Base-by-base conservation (phyloP, 2,113 vertebrate species). In the Ornithorhynchus anatinus region DNA sequence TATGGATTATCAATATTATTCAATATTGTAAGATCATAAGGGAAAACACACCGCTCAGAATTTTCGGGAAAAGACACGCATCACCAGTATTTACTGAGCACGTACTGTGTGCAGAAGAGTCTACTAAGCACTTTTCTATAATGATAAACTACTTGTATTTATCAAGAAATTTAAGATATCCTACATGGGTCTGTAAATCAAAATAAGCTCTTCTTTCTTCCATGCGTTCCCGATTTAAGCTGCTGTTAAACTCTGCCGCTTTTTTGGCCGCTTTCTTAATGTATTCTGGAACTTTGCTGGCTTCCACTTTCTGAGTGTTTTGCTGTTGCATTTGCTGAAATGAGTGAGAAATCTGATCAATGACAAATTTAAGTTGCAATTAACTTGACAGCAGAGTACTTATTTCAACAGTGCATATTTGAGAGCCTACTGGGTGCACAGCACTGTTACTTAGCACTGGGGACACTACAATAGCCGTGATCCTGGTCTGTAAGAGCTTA, bases 261-360 rank as follows among this genome's bases (percentile, higher is more conserved):
- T 99, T 99, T 80, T 94, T 97, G 51, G 97, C 98, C 51, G 98
- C 98, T 81, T 99, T 99, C 91, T 99, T 99, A 50, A 99, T 99
- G 69, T 99, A 99, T 79, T 99, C 98, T 1, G 98, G 97, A 73
- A 99, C 98, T 91, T 98, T 99, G 87, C 98, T 97, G 78, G 97
- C 96, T 86, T 99, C 98, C 13, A 99, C 97, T 77, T 96, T 99
- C 88, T 99, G 98, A 17, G 95, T 96, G 52, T 95, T 98, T 87
- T 99, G 97, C 59, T 98, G 96, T 48, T 99, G 97, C 96, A 98
- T 95, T 97, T 99, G 97, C 98, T 99, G 79, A 47, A 91, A 87
- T 32, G 51, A 70, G 87, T 58, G 61, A 4, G 48, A 6, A 12
- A 11, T 20, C 32, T 51, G 27, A 48, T 43, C 16, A 66, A 66